Evolutionary conservation across 2,888 invertebrate genomes (phyloP), one percentile per base, ranked within the genome.

Genomic region (Torymus auratus): DNA sequence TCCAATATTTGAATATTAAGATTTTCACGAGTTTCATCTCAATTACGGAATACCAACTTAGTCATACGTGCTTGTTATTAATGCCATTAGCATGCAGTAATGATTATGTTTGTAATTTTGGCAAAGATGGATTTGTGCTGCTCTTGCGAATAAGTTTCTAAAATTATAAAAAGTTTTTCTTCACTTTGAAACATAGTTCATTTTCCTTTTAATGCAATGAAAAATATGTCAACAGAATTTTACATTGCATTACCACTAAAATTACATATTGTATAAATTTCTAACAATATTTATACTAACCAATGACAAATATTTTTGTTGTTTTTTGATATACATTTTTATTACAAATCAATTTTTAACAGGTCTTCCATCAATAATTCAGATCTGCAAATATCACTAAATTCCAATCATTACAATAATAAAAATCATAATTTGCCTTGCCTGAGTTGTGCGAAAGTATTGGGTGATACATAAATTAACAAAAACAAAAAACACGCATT

Each of bases 381-480:
- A 41, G 50, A 53, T 72, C 61, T 68, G 10, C 11, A n/a, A 52
- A n/a, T 52, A 67, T 41, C 28, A 58, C 20, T 52, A n/a, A 12
- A 15, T 15, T 11, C 20, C 50, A 71, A 60, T 53, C 13, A 72
- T 52, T 17, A 52, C 15, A 52, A 52, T 52, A 12, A 17, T 17
- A 60, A 58, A 61, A 20, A 65, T 41, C 65, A 74, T 41, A 74
- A 74, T 65, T 65, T 74, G 65, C 58, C 14, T 56, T 74, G 56
- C 56, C 41, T 2, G n/a, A 41, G 4, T 17, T 55, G 53, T 53
- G 41, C 28, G 13, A n/a, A 52, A 28, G 17, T 4, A 55, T 28
- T 20, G n/a, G 52, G 17, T 69, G 10, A 10, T 62, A 53, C 11
- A 61, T 61, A 71, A 71, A 71, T 17, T 61, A 55, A 61, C 20